phyloP scores from a whole-genome alignment of 1,140 invertebrate genomes.

The Chironomus tepperi region DNA sequence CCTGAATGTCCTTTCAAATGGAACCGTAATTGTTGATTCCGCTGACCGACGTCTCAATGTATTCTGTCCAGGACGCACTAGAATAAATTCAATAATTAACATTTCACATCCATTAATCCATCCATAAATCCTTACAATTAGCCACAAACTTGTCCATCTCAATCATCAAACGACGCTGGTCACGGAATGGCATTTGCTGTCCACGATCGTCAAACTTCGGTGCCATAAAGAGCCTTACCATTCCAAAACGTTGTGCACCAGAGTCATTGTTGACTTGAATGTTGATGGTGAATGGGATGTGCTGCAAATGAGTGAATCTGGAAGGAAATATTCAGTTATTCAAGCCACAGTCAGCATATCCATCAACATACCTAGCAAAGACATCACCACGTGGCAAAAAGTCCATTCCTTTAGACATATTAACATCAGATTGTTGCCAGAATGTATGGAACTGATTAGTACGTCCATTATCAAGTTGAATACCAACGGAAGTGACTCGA shows the following conservation, averaged over 20 bases:
- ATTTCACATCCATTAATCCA: not conserved
- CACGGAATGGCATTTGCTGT: slow-evolving; percentile 49
- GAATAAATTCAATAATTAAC: slow-evolving; percentile 26
- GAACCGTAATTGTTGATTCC: slow-evolving; percentile 63
- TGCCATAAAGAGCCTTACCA: slow-evolving; percentile 66
- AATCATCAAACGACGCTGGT: slow-evolving; percentile 61
- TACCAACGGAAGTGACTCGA: slow-evolving; percentile 36
- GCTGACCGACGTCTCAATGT: slow-evolving; percentile 50
- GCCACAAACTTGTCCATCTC: slow-evolving; percentile 68
- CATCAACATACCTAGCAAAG: slow-evolving; percentile 42
- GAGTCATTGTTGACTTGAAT: slow-evolving; percentile 55
- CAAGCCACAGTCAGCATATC: not conserved
- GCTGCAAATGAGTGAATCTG: slow-evolving; percentile 64
- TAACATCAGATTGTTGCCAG: slow-evolving; percentile 45
- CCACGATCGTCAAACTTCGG: slow-evolving; percentile 61
- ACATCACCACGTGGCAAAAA: slow-evolving; percentile 43
- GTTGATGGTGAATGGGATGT: slow-evolving; percentile 56
- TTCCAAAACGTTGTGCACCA: slow-evolving; percentile 48
- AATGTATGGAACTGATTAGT: slow-evolving; percentile 40
- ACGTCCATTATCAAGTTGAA: slow-evolving; percentile 40
- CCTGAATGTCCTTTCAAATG: slow-evolving; percentile 61
- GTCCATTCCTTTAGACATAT: slow-evolving; percentile 45
- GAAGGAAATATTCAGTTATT: not conserved
- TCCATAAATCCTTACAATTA: slow-evolving; percentile 42
- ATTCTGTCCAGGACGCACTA: slow-evolving; percentile 56